Conservation (phyloP, 2,888 invertebrate species). For the Uropetala carovei region DNA sequence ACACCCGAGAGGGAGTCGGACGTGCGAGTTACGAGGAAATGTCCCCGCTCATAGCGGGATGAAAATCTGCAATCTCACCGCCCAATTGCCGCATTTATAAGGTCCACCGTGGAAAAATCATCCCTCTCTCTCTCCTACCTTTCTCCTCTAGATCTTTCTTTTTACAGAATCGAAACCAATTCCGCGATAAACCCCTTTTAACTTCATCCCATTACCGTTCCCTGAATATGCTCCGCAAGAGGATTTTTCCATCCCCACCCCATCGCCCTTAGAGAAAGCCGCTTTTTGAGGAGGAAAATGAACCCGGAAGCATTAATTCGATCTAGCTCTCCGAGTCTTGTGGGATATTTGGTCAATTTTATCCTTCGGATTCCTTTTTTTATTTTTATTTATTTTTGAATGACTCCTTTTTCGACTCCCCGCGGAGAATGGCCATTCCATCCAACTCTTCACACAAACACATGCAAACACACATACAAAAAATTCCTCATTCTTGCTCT, state of each 20-base stretch:
- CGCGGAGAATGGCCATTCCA: background rate
- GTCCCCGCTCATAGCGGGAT: background rate
- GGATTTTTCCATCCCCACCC: slow-evolving; percentile 16
- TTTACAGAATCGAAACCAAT: background rate
- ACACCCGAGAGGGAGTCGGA: background rate
- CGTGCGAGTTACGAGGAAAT: background rate
- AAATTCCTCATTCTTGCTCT: no score
- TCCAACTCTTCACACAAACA: no score
- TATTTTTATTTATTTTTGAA: background rate
- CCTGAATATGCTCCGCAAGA: background rate
- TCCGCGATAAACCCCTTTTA: background rate
- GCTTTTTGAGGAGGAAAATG: slow-evolving; percentile 17
- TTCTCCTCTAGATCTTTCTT: background rate
- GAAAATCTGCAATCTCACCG: slow-evolving; percentile 26
- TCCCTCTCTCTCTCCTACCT: background rate
- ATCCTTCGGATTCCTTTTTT: background rate
- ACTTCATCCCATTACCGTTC: background rate
- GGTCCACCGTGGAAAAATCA: background rate
- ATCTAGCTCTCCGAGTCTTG: background rate
- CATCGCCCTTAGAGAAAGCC: background rate
- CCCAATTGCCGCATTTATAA: slow-evolving; percentile 45
- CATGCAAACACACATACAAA: no score
- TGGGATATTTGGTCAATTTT: slow-evolving; percentile 9
- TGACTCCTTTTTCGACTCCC: background rate
- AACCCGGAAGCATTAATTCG: slow-evolving; percentile 48